A percentile compares a stretch with the other conserved stretches of the same genome.
Evolutionary conservation across 2,797 vertebrate genomes (phyloP).

Genomic region (Gymnothorax javanicus): DNA sequence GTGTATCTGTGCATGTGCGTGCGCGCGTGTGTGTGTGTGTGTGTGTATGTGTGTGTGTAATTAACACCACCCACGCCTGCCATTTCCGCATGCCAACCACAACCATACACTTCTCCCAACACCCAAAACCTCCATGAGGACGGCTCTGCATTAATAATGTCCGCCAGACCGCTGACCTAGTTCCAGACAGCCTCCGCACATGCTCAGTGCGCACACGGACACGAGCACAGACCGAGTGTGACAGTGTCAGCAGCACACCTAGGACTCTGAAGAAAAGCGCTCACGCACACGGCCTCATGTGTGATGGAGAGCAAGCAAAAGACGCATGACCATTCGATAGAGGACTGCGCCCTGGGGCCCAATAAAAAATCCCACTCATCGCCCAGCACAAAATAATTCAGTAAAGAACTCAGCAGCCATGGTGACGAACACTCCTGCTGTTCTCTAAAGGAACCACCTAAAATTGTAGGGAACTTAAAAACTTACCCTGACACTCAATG

Average conservation of each 20-base stretch:
- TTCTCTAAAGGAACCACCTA: too few species aligned
- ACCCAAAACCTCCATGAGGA: neutral
- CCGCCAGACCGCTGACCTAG: constrained; percentile 32
- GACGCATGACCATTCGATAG: neutral
- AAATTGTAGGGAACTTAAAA: too few species aligned
- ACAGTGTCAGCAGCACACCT: neutral
- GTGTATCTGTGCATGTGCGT: too few species aligned
- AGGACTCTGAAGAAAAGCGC: neutral
- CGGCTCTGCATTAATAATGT: constrained; percentile 27
- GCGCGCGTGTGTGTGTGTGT: constrained; percentile 6
- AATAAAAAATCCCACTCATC: neutral
- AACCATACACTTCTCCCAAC: neutral
- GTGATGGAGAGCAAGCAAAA: neutral
- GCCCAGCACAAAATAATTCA: neutral
- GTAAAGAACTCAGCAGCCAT: too few species aligned
- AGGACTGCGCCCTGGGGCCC: neutral
- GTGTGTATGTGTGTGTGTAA: neutral
- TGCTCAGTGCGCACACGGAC: neutral
- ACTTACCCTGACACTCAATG: too few species aligned
- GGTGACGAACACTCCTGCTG: too few species aligned
- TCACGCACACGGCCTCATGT: neutral
- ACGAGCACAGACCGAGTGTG: neutral
- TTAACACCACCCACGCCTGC: neutral
- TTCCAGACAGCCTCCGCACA: constrained; percentile 18
- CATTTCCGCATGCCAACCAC: neutral